Base-by-base conservation (phyloP, 2,113 vertebrate species). In the Ptilonorhynchus violaceus region DNA sequence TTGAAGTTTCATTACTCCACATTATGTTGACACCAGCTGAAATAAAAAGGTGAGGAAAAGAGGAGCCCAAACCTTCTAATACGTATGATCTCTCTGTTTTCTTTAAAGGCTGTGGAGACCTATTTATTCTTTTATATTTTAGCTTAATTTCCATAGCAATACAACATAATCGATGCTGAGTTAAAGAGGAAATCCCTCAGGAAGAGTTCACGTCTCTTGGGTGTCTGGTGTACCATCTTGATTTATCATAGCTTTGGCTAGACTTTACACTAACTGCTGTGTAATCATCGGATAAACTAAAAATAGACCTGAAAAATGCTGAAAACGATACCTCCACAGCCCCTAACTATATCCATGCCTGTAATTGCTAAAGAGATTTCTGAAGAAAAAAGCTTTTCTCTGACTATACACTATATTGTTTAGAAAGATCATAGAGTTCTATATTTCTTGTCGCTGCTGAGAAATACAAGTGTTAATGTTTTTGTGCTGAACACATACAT, bases 161-260 rank as follows among this genome's bases (percentile, higher is more conserved):
- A 62, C 15, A 41, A 46, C 1, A 4, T 6, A 4, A 59, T 50
- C 0, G 0, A 58, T 53, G 18, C 3, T 50, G n/a, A 92, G 53
- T 74, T 55, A 77, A 73, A 92, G 30, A 88, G 7, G 22, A 74
- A 93, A 77, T 69, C 25, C 49, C n/a, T 83, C 46, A 50, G 30
- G 37, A 90, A 50, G 7, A 9, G 11, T 77, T 80, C 9, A 64
- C 12, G 7, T 69, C 28, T 58, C 55, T 59, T 88, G 47, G 17
- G 28, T 49, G 27, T 56, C 46, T 90, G 14, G 5, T 62, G 27
- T 70, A 50, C 31, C 18, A 55, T 62, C 11, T 37, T 86, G 11
- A 80, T 33, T 47, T 33, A 50, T 1, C 46, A 9, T 39, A 60
- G 19, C n/a, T 78, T 39, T 68, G 31, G 15, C 47, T 41, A 49